phyloP scores from a whole-genome alignment of 1,140 invertebrate genomes.

The Camponotus pennsylvanicus region DNA sequence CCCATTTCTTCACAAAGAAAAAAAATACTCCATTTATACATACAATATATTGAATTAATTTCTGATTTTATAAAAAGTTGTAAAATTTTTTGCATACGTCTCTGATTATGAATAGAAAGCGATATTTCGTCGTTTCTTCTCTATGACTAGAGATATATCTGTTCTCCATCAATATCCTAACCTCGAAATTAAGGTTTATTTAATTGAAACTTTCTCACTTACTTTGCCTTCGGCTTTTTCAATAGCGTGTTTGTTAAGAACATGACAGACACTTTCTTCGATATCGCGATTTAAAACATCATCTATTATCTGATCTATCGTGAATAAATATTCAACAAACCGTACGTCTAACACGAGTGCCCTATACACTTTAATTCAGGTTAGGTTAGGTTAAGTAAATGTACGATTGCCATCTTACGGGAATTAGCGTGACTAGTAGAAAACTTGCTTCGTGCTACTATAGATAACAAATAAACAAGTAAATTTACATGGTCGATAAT shows the following conservation, averaged over 20 bases:
- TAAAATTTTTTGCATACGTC: neutral
- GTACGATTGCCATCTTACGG: too few species aligned
- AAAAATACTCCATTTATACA: constrained; percentile 2
- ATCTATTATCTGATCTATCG: neutral
- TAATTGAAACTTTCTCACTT: constrained; percentile 50
- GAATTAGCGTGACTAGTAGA: too few species aligned
- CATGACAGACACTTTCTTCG: constrained; percentile 59
- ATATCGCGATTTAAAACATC: neutral
- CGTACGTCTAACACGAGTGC: too few species aligned
- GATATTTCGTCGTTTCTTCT: neutral
- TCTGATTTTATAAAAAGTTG: neutral
- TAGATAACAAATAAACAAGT: too few species aligned
- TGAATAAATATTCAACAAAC: neutral
- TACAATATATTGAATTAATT: neutral
- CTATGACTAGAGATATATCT: neutral
- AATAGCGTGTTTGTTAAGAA: constrained; percentile 75
- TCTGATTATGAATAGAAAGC: neutral
- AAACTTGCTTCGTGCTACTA: too few species aligned
- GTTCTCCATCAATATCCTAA: constrained; percentile 20
- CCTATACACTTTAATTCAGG: too few species aligned
- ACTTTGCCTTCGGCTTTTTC: constrained; percentile 78
- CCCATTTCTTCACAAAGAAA: neutral
- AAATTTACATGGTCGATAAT: too few species aligned
- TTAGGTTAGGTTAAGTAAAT: too few species aligned
- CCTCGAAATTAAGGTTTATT: constrained; percentile 29